phyloP scores from a whole-genome alignment of 1,140 invertebrate genomes.

The Aphelenchoides avenae region DNA sequence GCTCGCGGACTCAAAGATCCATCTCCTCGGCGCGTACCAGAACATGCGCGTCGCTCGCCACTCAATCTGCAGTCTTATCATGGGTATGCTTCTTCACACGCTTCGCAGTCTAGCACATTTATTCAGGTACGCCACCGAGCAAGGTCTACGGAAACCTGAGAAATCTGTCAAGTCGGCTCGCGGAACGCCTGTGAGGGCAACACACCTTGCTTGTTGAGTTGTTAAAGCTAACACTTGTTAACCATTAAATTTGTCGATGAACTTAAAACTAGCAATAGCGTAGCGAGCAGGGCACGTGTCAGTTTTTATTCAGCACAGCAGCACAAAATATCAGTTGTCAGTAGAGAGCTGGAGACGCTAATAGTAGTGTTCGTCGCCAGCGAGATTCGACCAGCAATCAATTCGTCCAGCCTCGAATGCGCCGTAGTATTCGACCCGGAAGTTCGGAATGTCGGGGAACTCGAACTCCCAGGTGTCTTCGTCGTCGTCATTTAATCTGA shows the following conservation, averaged over 20 bases:
- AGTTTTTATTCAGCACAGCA: background rate
- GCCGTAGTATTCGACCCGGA: no score
- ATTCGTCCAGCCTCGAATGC: no score
- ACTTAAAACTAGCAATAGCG: background rate
- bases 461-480: no score
- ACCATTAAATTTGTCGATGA: background rate
- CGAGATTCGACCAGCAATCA: no score
- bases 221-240: conserved; percentile 3
- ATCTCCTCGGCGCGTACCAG: conserved; percentile 93
- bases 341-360: background rate
- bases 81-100: conserved; percentile 66
- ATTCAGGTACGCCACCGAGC: conserved; percentile 73
- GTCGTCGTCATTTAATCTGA: no score
- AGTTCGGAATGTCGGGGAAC: no score
- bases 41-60: conserved; percentile 90
- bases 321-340: background rate
- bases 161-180: conserved; percentile 74
- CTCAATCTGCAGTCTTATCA: conserved; percentile 93
- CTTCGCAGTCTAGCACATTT: conserved; percentile 28
- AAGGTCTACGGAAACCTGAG: conserved; percentile 91
- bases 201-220: conserved; percentile 20
- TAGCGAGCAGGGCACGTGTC: background rate
- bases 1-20: conserved; percentile 87
- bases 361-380: background rate
- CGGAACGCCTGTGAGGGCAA: conserved; percentile 72